Conservation (phyloP, 2,797 vertebrate genomes). For the Rhinoraja longicauda region DNA sequence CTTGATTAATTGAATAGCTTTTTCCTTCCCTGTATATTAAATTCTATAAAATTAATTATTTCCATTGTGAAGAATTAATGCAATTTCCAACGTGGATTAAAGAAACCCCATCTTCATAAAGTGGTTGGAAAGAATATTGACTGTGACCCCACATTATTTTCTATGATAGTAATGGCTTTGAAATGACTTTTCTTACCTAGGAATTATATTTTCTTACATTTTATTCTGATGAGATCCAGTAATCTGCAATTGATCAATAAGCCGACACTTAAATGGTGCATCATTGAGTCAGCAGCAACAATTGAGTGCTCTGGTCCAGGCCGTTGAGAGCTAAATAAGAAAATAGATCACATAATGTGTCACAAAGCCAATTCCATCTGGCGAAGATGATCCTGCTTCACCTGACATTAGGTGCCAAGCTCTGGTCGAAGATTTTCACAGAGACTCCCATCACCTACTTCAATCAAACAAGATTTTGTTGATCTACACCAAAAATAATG, state of each 20-base stretch:
- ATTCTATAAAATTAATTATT: not conserved
- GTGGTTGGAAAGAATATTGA: not conserved
- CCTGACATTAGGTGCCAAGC: not conserved
- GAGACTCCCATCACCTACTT: not conserved
- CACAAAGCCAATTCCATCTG: not conserved
- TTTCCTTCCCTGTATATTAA: not conserved
- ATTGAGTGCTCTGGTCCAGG: not conserved
- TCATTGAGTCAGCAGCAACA: not conserved
- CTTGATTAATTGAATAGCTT: not conserved
- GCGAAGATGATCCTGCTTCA: not conserved
- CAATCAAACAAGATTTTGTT: not conserved
- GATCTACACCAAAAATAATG: not conserved
- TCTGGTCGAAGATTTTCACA: not conserved
- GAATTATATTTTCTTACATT: not conserved
- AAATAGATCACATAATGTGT: not conserved
- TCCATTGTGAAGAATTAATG: not conserved
- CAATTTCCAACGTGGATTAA: not conserved
- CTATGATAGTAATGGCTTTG: not conserved
- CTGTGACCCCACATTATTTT: not conserved
- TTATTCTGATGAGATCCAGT: not conserved
- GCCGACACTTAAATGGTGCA: not conserved
- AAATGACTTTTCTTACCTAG: not conserved
- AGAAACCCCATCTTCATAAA: not conserved
- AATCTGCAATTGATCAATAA: not conserved
- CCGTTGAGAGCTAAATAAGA: not conserved